These are phyloP conservation scores for Corynorhinus townsendii DNA, from an alignment of 2,113 vertebrate species.

Conservation along the genomic window DNA sequence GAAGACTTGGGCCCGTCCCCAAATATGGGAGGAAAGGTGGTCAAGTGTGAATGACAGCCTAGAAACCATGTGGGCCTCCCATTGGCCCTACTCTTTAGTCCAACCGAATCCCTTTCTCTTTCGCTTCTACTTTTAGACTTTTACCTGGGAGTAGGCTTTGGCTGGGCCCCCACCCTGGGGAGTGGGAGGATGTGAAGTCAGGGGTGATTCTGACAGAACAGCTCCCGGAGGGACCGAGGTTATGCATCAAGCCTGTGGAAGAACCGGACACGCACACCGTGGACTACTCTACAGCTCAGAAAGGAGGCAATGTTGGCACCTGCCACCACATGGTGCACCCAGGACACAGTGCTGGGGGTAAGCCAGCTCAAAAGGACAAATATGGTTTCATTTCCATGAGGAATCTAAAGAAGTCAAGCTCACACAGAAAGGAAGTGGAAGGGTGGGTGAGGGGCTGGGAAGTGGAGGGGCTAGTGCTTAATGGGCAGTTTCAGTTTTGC, in stretches of 20 bases:
- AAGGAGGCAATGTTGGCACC: no score
- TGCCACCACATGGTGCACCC: rapidly evolving
- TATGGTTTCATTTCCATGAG: rapidly evolving
- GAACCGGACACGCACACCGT: rapidly evolving
- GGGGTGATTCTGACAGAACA: no score
- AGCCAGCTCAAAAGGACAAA: background rate
- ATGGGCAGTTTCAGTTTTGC: background rate
- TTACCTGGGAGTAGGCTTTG: background rate
- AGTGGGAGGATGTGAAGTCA: background rate
- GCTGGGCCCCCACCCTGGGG: rapidly evolving
- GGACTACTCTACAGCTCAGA: rapidly evolving
- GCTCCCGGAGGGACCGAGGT: background rate
- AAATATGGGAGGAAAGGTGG: background rate
- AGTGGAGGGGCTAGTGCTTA: background rate
- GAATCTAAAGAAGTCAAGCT: background rate
- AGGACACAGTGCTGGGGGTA: rapidly evolving
- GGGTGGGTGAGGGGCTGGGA: background rate
- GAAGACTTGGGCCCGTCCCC: rapidly evolving
- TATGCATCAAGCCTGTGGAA: no score
- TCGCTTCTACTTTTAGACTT: background rate
- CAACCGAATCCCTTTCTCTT: background rate
- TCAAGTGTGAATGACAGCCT: background rate
- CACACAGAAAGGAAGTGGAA: background rate
- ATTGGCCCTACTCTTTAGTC: background rate
- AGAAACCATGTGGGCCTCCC: background rate